Conservation (phyloP, 2,888 invertebrate species). For the Phaedon cochleariae region DNA sequence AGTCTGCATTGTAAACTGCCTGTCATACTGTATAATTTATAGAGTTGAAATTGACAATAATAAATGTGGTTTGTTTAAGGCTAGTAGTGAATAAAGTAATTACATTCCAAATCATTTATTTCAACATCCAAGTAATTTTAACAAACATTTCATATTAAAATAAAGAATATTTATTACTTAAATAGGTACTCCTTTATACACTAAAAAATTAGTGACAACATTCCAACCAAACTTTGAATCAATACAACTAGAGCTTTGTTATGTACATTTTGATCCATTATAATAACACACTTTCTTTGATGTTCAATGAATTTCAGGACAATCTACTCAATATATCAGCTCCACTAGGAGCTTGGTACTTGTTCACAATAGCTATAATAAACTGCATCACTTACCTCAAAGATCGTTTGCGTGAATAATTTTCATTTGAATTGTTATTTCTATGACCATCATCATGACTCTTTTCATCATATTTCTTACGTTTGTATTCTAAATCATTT, state of each 20-base stretch:
- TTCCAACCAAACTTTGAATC: no score
- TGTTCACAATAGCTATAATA: not conserved
- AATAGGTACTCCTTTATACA: no score
- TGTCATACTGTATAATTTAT: no score
- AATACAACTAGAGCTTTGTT: not conserved
- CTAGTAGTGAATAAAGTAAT: no score
- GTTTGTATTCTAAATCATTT: conserved; percentile 70
- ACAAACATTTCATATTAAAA: no score
- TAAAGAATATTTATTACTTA: no score
- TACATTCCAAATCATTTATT: no score
- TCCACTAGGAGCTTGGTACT: not conserved
- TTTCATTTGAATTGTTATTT: conserved; percentile 72
- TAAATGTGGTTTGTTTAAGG: no score
- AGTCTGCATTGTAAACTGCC: no score
- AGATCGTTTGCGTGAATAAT: conserved; percentile 65
- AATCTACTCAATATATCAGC: not conserved
- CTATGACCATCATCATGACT: conserved; percentile 75
- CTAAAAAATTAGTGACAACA: no score
- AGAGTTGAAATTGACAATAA: no score
- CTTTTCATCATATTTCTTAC: conserved; percentile 67
- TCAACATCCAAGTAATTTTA: no score
- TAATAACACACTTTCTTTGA: not conserved
- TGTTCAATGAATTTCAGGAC: not conserved
- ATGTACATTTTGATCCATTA: not conserved
- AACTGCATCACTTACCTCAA: conserved; percentile 67